Percentiles rank a stretch among this genome's conserved stretches.
Conservation (phyloP, 2,888 invertebrate species). For the Cephus spinipes region DNA sequence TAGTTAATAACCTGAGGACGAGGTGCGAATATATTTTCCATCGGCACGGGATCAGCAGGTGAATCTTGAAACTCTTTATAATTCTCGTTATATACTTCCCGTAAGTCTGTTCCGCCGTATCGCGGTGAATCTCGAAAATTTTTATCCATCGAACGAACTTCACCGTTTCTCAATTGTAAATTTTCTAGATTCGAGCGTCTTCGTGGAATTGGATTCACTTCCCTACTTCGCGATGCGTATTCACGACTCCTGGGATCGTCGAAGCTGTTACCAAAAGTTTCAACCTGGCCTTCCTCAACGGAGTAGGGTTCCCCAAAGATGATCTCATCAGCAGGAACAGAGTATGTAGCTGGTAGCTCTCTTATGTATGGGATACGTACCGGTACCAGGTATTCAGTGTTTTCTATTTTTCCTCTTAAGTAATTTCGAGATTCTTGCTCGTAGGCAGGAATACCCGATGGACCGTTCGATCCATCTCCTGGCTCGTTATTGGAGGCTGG, state of each 20-base stretch:
- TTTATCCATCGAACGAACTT: neutral
- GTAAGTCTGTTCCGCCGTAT: neutral
- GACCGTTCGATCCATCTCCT: neutral
- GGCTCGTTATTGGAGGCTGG: neutral
- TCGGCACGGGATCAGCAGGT: neutral
- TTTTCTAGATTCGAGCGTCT: neutral
- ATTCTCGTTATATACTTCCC: neutral
- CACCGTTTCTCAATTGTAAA: neutral
- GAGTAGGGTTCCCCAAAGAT: neutral
- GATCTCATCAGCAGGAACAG: neutral
- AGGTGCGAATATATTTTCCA: constrained; percentile 48
- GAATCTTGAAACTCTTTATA: neutral
- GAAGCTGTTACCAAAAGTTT: neutral
- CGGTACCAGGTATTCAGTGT: neutral
- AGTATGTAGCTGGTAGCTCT: neutral
- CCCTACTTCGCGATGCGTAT: neutral
- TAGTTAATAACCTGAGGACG: constrained; percentile 51
- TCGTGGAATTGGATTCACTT: neutral
- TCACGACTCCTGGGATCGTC: neutral
- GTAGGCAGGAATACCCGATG: neutral
- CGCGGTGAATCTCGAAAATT: neutral
- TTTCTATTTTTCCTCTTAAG: neutral
- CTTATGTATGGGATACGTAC: neutral
- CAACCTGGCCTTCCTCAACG: neutral
- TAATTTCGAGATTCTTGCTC: neutral